Percentiles rank a stretch among this genome's conserved stretches.
phyloP scores from a whole-genome alignment of 2,888 invertebrate species.

The Macropis europaea region DNA sequence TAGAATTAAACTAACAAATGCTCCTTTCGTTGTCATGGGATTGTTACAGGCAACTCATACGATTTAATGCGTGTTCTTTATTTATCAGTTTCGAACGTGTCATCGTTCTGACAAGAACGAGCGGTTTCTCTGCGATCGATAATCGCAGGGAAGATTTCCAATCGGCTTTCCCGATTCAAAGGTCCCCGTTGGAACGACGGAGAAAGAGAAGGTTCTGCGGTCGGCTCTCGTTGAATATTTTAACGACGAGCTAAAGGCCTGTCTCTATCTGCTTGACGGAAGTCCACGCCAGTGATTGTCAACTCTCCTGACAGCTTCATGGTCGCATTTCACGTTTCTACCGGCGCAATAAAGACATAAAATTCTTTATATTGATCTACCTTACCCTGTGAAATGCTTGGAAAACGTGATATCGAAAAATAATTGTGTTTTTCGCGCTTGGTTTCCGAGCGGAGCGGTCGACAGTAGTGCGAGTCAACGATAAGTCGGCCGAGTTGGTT shows the following conservation, averaged over 20 bases:
- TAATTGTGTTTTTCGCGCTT: too few species aligned
- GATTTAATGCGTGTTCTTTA: too few species aligned
- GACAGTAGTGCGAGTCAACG: background rate
- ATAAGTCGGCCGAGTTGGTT: background rate
- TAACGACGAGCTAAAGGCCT: conserved; percentile 49
- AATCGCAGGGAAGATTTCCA: background rate
- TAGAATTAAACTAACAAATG: too few species aligned
- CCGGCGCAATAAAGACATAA: background rate
- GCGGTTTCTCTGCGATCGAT: too few species aligned
- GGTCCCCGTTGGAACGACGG: background rate
- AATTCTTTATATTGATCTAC: background rate
- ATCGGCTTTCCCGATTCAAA: background rate
- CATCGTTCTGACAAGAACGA: too few species aligned
- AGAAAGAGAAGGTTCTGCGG: background rate
- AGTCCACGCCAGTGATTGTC: conserved; percentile 22
- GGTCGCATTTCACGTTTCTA: background rate
- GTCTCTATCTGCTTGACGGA: conserved; percentile 33
- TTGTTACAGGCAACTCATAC: too few species aligned
- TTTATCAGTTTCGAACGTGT: too few species aligned
- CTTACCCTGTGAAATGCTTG: background rate
- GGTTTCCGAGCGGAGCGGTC: background rate
- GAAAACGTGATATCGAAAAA: background rate
- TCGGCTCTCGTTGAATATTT: conserved; percentile 53
- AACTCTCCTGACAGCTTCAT: conserved; percentile 15
- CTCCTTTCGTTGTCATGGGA: too few species aligned